These are phyloP conservation scores for Drosophila pallidifrons DNA, from an alignment of 1,140 invertebrate species.

Conservation along the genomic window DNA sequence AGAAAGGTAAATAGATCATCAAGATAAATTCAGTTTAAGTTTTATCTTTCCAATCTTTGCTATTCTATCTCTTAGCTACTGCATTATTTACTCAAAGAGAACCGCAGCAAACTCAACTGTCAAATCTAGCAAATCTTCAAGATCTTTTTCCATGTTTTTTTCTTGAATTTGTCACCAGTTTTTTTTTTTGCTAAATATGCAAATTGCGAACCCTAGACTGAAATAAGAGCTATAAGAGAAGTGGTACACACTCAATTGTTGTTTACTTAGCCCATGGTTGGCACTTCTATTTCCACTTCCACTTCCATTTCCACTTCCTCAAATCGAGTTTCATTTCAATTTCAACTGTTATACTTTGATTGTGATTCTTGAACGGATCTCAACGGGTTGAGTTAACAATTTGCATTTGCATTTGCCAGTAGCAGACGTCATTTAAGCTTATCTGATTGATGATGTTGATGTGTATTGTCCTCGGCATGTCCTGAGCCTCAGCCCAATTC, in stretches of 20 bases:
- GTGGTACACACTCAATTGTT: constrained; percentile 60
- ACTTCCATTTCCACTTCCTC: constrained; percentile 19
- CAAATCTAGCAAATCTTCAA: constrained; percentile 2
- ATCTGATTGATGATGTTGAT: constrained; percentile 81
- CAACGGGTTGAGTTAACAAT: constrained; percentile 79
- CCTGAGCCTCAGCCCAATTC: constrained; percentile 30
- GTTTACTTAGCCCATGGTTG: constrained; percentile 66
- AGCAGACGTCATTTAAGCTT: constrained; percentile 80
- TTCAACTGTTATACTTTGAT: constrained; percentile 73
- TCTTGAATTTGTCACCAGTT: constrained; percentile 44
- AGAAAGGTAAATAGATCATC: no score
- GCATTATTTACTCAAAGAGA: not conserved
- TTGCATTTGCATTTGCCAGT: constrained; percentile 69
- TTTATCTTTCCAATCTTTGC: no score
- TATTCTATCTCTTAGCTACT: no score
- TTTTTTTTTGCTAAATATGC: constrained; percentile 38
- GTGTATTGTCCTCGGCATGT: constrained; percentile 57
- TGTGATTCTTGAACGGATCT: constrained; percentile 68
- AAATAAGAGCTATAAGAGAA: constrained; percentile 16
- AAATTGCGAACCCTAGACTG: constrained; percentile 25
- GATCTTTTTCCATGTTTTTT: constrained; percentile 6
- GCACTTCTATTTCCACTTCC: constrained; percentile 29
- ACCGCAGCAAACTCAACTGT: not conserved
- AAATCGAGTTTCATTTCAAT: constrained; percentile 2
- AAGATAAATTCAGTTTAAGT: no score